Percentiles rank a stretch among this genome's conserved stretches.
These are phyloP conservation scores for Coptodon rendalli DNA, from an alignment of 2,113 vertebrate species.

Conservation along the genomic window DNA sequence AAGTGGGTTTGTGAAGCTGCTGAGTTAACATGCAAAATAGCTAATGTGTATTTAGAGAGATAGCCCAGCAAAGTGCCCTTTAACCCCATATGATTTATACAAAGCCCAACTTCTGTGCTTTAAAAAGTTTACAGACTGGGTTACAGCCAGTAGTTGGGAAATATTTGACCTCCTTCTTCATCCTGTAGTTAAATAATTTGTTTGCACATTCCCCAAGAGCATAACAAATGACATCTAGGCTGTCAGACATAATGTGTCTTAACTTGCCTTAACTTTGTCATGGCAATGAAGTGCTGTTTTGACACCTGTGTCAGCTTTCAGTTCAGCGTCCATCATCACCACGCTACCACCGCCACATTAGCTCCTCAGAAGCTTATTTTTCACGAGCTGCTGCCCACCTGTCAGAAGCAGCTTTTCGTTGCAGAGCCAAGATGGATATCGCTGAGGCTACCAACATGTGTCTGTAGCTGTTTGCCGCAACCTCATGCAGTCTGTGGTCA, in stretches of 20 bases:
- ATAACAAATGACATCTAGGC: not conserved
- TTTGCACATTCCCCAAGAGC: not conserved
- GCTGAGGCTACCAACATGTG: not conserved
- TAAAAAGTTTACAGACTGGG: not conserved
- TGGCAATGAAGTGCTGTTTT: not conserved
- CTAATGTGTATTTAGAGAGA: not conserved
- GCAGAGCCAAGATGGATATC: conserved; percentile 20
- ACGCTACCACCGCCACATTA: not conserved
- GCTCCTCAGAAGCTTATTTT: conserved; percentile 16
- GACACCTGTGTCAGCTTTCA: not conserved
- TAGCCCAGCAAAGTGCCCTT: not conserved
- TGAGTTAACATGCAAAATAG: not conserved
- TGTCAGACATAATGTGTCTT: not conserved
- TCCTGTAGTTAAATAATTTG: not conserved
- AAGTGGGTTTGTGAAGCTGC: not conserved
- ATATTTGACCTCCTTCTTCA: not conserved
- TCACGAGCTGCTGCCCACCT: conserved; percentile 42
- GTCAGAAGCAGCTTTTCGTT: conserved; percentile 34
- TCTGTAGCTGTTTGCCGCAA: not conserved
- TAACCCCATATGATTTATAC: not conserved
- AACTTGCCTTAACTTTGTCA: not conserved
- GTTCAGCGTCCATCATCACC: not conserved
- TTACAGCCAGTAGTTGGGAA: not conserved
- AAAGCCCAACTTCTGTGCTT: not conserved
- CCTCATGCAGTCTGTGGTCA: not conserved